Conservation (phyloP, 2,113 vertebrate species). For the Pseudorectes ferrugineus region DNA sequence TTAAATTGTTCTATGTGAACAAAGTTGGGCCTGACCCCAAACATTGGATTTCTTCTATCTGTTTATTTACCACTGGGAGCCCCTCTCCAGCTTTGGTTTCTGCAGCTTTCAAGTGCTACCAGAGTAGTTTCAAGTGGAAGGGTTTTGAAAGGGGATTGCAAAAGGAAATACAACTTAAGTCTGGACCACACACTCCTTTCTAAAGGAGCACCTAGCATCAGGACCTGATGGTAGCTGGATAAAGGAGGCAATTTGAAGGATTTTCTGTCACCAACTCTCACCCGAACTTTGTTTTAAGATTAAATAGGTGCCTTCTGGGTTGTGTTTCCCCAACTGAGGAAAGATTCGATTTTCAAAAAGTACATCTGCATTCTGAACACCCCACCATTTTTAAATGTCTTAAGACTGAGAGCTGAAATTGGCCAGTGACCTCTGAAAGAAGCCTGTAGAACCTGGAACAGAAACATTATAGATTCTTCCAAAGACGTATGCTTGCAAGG, state of each 20-base stretch:
- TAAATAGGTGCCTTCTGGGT: neutral
- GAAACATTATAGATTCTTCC: neutral
- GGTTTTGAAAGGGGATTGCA: neutral
- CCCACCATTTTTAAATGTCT: neutral
- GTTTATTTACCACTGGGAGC: neutral
- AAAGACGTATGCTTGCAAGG: neutral
- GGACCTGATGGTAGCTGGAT: neutral
- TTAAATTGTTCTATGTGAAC: neutral
- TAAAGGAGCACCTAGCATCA: neutral
- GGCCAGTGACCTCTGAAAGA: neutral
- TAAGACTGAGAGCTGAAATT: neutral
- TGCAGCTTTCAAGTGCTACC: neutral
- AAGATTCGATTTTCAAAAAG: neutral
- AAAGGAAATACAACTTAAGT: neutral
- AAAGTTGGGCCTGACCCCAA: neutral
- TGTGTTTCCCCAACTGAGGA: neutral
- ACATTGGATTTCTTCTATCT: neutral
- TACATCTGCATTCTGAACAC: neutral
- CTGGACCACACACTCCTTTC: neutral
- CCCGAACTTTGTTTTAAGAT: neutral
- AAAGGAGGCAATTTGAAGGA: neutral
- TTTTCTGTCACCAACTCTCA: neutral
- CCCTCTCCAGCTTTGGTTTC: neutral
- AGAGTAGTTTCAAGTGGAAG: neutral
- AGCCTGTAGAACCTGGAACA: neutral